Evolutionary conservation across 2,888 invertebrate species (phyloP).

Genomic region (Athalia cordata): DNA sequence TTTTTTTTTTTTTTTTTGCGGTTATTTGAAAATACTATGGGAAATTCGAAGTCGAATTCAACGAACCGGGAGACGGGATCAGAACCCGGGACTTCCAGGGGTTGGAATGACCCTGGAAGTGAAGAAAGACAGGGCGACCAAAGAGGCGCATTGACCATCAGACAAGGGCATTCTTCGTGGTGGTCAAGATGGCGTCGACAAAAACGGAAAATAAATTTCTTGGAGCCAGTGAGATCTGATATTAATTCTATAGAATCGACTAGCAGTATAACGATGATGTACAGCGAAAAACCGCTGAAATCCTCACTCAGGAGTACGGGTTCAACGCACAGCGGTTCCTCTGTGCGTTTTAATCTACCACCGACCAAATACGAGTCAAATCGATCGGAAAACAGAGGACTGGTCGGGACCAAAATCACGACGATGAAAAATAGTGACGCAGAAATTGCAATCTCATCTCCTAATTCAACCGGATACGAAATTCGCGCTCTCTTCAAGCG

Average conservation of each 20-base stretch:
- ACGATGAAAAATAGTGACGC: background rate
- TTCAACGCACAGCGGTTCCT: slow-evolving; percentile 50
- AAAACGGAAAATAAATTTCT: slow-evolving; percentile 47
- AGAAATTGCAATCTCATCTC: background rate
- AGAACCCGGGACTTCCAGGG: slow-evolving; percentile 13
- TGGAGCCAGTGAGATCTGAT: slow-evolving; percentile 22
- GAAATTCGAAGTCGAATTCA: background rate
- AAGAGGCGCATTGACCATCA: background rate
- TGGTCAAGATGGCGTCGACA: slow-evolving; percentile 42
- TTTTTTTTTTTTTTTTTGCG: no score
- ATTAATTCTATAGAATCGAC: slow-evolving; percentile 46
- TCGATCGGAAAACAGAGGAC: background rate
- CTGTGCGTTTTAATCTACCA: slow-evolving; percentile 50
- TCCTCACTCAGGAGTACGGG: slow-evolving; percentile 47
- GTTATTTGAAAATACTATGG: background rate
- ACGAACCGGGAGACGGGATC: background rate
- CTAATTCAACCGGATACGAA: background rate
- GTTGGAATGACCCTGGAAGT: background rate
- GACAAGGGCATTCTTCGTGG: background rate
- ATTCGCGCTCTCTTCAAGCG: slow-evolving; percentile 29
- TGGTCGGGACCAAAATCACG: background rate
- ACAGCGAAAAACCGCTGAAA: slow-evolving; percentile 45
- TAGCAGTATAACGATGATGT: slow-evolving; percentile 12
- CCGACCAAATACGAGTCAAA: background rate
- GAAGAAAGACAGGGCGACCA: background rate